Evolutionary conservation across 2,797 vertebrate species (phyloP), one percentile per base, ranked within the genome.

Genomic region (Sciurus vulgaris): DNA sequence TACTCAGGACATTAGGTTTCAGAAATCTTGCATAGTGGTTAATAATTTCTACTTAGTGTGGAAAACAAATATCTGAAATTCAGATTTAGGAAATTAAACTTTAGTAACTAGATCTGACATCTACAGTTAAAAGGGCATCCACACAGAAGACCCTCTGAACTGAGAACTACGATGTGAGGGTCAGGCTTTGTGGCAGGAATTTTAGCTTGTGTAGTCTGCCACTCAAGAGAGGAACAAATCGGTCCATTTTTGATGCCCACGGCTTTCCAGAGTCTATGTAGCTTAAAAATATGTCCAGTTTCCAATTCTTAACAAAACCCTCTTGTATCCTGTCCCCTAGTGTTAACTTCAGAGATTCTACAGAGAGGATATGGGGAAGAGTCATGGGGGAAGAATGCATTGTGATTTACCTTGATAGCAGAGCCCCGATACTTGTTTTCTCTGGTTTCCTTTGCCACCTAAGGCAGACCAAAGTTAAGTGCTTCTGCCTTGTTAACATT

Each of bases 401-500:
- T 95, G 79, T 49, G 95, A 97, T 97, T 98, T 97, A 97, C 97
- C 97, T 98, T 97, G 96, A 96, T 67, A 96, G 97, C 61, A 97
- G 97, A 96, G 97, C 97, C 97, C 97, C 97, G 96, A 97, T 97
- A 98, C 97, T 97, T 97, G 97, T 82, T 97, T 97, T 97, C 97
- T 98, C 97, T 97, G 96, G 97, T 96, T 97, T 97, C 95, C 96
- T 97, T 97, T 97, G 96, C 96, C 97, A 98, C 97, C 97, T 97
- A 98, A 98, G 97, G 97, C 97, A 97, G 97, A 98, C 92, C 97
- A 98, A 97, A 98, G 97, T 98, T 97, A 97, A 97, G 96, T 98
- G 97, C 96, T 98, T 97, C 97, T 98, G 97, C 97, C 97, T 97
- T 93, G 94, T 94, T 96, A 97, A 92, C 97, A 97, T 97, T 95